A percentile compares a stretch with the other conserved stretches of the same genome.
These are phyloP conservation scores for Antennarius striatus DNA, from an alignment of 2,113 vertebrate species.

Conservation along the genomic window DNA sequence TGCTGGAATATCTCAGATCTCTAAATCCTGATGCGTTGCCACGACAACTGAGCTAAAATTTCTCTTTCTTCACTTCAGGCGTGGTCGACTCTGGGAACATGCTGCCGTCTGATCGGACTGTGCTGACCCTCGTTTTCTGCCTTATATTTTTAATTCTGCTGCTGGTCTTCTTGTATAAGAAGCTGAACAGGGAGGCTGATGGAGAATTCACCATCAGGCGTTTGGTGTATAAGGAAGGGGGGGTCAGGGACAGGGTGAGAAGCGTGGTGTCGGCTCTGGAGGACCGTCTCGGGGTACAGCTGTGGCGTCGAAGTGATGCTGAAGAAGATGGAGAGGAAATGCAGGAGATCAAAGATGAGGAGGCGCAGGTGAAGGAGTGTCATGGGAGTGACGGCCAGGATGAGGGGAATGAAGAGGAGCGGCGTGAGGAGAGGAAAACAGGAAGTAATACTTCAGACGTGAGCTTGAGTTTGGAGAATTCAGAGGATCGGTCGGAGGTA, in stretches of 20 bases:
- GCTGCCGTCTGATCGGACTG: fast-evolving
- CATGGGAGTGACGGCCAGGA: slow-evolving; percentile 7
- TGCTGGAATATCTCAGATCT: no score
- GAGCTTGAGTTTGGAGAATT: slow-evolving; percentile 42
- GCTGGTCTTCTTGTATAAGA: slow-evolving; percentile 70
- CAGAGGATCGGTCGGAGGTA: slow-evolving; percentile 16
- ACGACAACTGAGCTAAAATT: not conserved
- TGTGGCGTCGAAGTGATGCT: slow-evolving; percentile 46
- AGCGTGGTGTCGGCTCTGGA: slow-evolving; percentile 22
- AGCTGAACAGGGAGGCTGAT: slow-evolving; percentile 68
- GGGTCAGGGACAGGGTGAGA: slow-evolving; percentile 66
- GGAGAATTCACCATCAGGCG: slow-evolving; percentile 63
- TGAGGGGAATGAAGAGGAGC: slow-evolving; percentile 26
- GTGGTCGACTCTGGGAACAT: fast-evolving
- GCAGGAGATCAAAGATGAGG: slow-evolving; percentile 32
- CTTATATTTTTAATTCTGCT: slow-evolving; percentile 33
- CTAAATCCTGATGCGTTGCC: not conserved
- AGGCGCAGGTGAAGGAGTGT: slow-evolving; percentile 24
- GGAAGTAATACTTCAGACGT: slow-evolving; percentile 37
- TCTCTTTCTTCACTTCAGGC: slow-evolving; percentile 33
- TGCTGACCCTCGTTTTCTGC: slow-evolving; percentile 28
- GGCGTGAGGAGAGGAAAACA: not conserved
- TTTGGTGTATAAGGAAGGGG: slow-evolving; percentile 66
- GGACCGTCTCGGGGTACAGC: slow-evolving; percentile 38
- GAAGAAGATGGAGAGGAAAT: slow-evolving; percentile 48